Percentiles rank a stretch among this genome's conserved stretches.
These are phyloP conservation scores for Cnemophilus loriae DNA, from an alignment of 2,113 vertebrate genomes.

Conservation along the genomic window DNA sequence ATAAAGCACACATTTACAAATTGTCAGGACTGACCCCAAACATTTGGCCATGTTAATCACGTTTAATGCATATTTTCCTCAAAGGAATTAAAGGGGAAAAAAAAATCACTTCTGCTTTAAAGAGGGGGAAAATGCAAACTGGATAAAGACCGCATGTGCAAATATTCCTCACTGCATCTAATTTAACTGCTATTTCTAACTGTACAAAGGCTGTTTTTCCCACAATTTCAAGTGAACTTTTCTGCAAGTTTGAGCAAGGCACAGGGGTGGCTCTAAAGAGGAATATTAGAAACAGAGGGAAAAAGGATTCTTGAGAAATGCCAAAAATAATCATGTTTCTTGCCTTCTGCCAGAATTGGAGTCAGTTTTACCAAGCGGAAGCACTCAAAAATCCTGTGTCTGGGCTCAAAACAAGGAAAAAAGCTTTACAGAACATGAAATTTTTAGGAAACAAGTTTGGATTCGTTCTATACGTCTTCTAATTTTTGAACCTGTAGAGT, in stretches of 20 bases:
- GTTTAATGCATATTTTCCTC: not conserved
- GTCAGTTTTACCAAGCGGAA: conserved; percentile 15
- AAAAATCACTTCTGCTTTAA: not conserved
- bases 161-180: not conserved
- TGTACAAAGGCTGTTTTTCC: not conserved
- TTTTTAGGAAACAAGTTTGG: not conserved
- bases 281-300: not conserved
- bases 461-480: not conserved
- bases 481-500: not conserved
- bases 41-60: not conserved
- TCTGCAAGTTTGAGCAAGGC: not conserved
- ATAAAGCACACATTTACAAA: not conserved
- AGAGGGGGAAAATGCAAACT: not conserved
- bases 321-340: conserved; percentile 26
- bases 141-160: not conserved
- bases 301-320: not conserved
- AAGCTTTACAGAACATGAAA: not conserved
- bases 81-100: not conserved
- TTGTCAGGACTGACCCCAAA: not conserved
- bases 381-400: not conserved
- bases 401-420: not conserved
- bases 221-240: not conserved
- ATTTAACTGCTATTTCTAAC: not conserved
- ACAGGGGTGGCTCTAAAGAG: not conserved
- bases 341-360: not conserved